Base-by-base conservation (phyloP, 2,888 invertebrate genomes). In the Poecilobothrus nobilitatus region DNA sequence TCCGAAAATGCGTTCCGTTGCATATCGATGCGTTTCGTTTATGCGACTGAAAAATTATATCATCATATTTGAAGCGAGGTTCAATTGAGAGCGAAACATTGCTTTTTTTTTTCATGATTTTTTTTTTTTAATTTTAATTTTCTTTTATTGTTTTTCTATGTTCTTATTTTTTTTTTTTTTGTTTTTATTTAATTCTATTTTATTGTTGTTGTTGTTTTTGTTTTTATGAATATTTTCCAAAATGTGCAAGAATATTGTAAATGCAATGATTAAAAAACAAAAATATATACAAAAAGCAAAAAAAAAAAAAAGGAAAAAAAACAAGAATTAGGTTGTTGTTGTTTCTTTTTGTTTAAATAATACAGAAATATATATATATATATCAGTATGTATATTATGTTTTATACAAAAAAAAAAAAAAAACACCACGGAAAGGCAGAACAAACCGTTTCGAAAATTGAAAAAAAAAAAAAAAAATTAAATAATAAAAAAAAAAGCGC, bases 1-100 rank as follows among this genome's bases (percentile, higher is more conserved):
- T 81, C 82, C 82, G 81, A 81, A 81, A 81, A 81, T 80, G 80
- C 81, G 80, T 81, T 81, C 80, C 81, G 81, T 79, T 82, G 81
- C 81, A 82, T 81, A 79, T 81, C 80, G 80, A 80, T 81, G 81
- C 80, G 79, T 81, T 81, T 80, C 78, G 79, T 80, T 81, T 80
- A 78, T 81, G 79, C 80, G 81, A 82, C 82, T 82, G 78, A 75
- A 78, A 79, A 80, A 79, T 79, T 79, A 78, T 79, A 81, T 78
- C 79, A 79, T 79, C 53, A 53, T n/a, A 53, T 53, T 53, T n/a
- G 53, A 53, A 80, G 78, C 78, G 72, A 74, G 71, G 72, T 73
- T 78, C 72, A 74, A 76, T 72, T 72, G 73, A 73, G 74, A 74
- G 78, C 78, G 73, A 71, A 65, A 20, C 12, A 34, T 65, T 65